phyloP scores from a whole-genome alignment of 2,888 invertebrate species.

The Trichopria drosophilae region DNA sequence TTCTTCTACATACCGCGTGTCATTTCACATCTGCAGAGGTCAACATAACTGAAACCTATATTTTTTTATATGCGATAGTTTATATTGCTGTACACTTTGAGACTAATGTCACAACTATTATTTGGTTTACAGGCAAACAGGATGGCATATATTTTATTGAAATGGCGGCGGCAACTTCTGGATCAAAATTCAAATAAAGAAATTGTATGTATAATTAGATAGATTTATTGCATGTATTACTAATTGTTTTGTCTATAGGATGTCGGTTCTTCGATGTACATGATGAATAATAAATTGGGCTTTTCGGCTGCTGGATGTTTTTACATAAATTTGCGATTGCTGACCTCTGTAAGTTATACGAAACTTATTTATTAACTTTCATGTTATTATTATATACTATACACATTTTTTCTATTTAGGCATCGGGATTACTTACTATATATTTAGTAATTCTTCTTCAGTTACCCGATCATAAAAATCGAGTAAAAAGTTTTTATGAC shows the following conservation, averaged over 20 bases:
- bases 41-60: no score
- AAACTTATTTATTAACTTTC: not conserved
- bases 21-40: constrained; percentile 43
- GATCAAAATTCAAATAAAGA: constrained; percentile 4
- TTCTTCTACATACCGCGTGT: constrained; percentile 43
- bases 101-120: no score
- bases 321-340: constrained; percentile 45
- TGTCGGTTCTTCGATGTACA: constrained; percentile 45
- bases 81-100: no score
- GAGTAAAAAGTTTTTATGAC: no score
- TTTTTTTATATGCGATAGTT: no score
- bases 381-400: no score
- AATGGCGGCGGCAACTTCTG: constrained; percentile 35
- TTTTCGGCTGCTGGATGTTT: constrained; percentile 54
- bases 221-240: no score
- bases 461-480: no score
- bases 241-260: no score
- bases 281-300: constrained; percentile 45
- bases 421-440: constrained; percentile 44
- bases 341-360: constrained; percentile 50
- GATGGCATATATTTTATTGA: constrained; percentile 42
- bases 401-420: constrained; percentile 40
- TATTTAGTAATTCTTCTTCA: constrained; percentile 53
- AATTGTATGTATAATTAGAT: no score
- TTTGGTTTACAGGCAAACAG: constrained; percentile 44